A percentile compares a stretch with the other conserved stretches of the same genome.
Evolutionary conservation across 2,888 invertebrate genomes (phyloP).

Genomic region (Drosophila merina): DNA sequence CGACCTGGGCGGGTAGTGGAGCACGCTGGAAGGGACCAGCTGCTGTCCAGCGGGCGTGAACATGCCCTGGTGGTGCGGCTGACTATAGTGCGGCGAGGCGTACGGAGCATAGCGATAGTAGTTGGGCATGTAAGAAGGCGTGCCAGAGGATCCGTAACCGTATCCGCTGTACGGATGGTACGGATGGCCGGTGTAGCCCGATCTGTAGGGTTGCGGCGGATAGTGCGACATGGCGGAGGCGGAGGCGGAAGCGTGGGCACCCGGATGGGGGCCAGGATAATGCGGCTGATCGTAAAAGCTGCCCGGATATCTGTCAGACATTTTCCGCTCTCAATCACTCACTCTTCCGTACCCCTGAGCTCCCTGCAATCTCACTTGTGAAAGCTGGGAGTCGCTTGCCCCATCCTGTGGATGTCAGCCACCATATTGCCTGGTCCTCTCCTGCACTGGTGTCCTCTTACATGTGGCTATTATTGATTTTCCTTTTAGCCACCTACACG

Average conservation of each 20-base stretch:
- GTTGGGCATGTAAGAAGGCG: slow-evolving; percentile 58
- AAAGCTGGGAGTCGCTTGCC: slow-evolving; percentile 54
- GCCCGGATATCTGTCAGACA: slow-evolving; percentile 70
- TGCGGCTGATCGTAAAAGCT: slow-evolving; percentile 70
- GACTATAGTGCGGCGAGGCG: slow-evolving; percentile 66
- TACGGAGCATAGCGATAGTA: slow-evolving; percentile 72
- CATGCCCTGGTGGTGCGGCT: slow-evolving; percentile 60
- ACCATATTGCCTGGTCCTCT: slow-evolving; percentile 59
- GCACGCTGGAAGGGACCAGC: slow-evolving; percentile 76
- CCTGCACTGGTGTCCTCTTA: slow-evolving; percentile 60
- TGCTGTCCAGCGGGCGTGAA: slow-evolving; percentile 77
- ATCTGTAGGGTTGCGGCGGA: slow-evolving; percentile 55
- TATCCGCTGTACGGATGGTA: slow-evolving; percentile 53
- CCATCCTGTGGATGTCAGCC: slow-evolving; percentile 38
- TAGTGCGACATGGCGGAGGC: slow-evolving; percentile 63
- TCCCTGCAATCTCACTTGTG: slow-evolving; percentile 12
- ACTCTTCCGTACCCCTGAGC: slow-evolving; percentile 15
- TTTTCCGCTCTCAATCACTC: slow-evolving; percentile 24
- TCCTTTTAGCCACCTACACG: slow-evolving; percentile 27
- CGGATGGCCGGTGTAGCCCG: slow-evolving; percentile 39
- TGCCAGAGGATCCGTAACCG: slow-evolving; percentile 31
- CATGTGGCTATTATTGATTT: slow-evolving; percentile 72
- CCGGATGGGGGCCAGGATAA: slow-evolving; percentile 32
- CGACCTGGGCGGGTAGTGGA: slow-evolving; percentile 77
- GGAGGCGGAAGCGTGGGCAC: slow-evolving; percentile 16